Conservation (phyloP, 2,797 vertebrate genomes). For the Phalanger gymnotis region DNA sequence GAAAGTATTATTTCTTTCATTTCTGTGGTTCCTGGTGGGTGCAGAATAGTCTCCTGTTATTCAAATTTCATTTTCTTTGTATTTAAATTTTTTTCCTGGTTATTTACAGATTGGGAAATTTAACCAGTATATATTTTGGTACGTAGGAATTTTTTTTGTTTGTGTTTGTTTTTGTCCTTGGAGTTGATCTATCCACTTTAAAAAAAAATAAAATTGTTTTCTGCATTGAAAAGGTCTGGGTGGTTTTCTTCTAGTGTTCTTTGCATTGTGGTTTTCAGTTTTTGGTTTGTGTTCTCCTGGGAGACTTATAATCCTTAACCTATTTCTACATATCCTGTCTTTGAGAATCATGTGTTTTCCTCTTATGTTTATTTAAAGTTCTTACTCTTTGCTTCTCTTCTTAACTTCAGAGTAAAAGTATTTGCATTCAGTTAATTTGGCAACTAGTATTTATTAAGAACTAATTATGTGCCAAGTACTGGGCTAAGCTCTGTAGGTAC, state of each 20-base stretch:
- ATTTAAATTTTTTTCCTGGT: neutral
- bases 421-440: neutral
- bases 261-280: neutral
- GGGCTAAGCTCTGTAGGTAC: neutral
- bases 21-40: neutral
- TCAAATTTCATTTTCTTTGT: neutral
- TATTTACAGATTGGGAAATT: neutral
- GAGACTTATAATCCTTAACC: neutral
- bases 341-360: neutral
- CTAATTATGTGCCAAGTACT: neutral
- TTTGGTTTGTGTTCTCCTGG: neutral
- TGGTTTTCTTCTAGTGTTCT: neutral
- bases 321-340: neutral
- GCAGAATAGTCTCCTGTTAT: neutral
- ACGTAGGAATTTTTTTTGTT: fast-evolving
- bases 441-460: neutral
- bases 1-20: neutral
- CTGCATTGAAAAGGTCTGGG: neutral
- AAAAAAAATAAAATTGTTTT: neutral
- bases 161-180: neutral
- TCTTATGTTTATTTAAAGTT: neutral
- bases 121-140: neutral
- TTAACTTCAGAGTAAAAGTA: neutral
- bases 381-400: neutral
- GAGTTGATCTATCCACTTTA: neutral